Conservation (phyloP, 2,113 vertebrate species). For the Gymnarchus niloticus region DNA sequence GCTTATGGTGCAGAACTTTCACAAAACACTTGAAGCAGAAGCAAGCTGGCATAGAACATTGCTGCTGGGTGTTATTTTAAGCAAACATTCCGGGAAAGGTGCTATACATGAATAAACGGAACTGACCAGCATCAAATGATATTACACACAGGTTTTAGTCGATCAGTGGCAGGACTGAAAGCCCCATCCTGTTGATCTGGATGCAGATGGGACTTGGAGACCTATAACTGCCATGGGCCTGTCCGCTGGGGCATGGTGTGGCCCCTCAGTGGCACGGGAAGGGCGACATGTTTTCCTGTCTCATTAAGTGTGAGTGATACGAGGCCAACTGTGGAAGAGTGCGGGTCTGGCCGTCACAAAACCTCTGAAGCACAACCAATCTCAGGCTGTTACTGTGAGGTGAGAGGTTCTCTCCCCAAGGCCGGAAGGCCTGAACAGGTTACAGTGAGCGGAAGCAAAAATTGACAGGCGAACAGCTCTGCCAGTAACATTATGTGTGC, state of each 20-base stretch:
- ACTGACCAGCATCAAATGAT: background rate
- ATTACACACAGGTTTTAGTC: background rate
- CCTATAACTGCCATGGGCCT: background rate
- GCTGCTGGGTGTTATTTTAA: background rate
- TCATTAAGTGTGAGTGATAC: background rate
- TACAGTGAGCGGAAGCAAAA: background rate
- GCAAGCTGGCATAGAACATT: background rate
- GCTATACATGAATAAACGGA: background rate
- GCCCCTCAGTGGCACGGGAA: background rate
- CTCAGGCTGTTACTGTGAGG: background rate
- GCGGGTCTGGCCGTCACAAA: background rate
- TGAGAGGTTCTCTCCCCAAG: background rate
- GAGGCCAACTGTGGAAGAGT: background rate
- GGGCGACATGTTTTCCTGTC: constrained; percentile 14
- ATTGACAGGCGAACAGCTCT: background rate
- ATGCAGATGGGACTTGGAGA: background rate
- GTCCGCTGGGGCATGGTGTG: background rate
- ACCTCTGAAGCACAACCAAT: constrained; percentile 10
- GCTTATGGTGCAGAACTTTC: background rate
- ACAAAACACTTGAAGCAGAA: background rate
- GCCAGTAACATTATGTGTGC: background rate
- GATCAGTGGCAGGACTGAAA: background rate
- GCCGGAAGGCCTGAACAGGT: background rate
- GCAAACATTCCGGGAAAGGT: background rate
- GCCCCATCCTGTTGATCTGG: background rate